Conservation (phyloP, 2,113 vertebrate species). For the Probosciger aterrimus region DNA sequence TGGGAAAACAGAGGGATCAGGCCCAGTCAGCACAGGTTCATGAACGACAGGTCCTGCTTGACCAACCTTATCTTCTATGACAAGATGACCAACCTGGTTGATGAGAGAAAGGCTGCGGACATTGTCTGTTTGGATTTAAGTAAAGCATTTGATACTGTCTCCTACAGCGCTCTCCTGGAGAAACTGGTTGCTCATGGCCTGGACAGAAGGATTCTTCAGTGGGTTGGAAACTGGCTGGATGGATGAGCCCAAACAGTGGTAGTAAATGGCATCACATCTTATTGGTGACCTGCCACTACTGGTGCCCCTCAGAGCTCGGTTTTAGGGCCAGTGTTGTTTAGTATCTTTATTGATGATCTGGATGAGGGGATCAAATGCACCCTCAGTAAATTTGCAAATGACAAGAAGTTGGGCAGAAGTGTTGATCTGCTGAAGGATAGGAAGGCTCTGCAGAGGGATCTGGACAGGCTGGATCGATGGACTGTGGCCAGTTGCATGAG, state of each 20-base stretch:
- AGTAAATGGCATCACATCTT: background rate
- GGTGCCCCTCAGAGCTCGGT: background rate
- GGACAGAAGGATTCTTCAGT: background rate
- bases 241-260: background rate
- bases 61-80: background rate
- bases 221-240: background rate
- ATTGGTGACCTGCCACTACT: background rate
- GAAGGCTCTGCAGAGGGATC: background rate
- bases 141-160: background rate
- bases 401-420: background rate
- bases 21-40: too few species aligned
- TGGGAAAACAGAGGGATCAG: background rate
- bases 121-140: background rate
- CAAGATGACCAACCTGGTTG: background rate
- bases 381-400: background rate
- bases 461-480: background rate
- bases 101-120: background rate
- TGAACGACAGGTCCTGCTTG: background rate
- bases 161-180: background rate
- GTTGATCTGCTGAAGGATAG: background rate
- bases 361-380: background rate
- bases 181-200: background rate
- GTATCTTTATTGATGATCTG: background rate
- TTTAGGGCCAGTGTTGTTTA: too few species aligned
- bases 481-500: background rate